Evolutionary conservation across 1,140 invertebrate species (phyloP).

Genomic region (Zaprionus africanus): DNA sequence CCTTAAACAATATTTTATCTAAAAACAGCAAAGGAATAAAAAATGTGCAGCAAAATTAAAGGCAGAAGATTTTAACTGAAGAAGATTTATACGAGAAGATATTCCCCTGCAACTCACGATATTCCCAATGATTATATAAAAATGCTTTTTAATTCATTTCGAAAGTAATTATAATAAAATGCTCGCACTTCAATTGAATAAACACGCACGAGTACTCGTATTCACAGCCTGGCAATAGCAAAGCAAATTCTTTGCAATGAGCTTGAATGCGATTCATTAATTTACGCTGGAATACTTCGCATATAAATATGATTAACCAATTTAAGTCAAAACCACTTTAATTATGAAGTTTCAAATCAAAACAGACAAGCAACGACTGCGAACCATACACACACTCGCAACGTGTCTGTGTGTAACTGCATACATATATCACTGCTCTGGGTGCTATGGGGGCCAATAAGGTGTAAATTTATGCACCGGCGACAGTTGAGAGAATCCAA

Average conservation of each 20-base stretch:
- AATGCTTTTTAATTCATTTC: not conserved
- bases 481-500: constrained; percentile 43
- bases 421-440: constrained; percentile 57
- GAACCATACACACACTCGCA: constrained; percentile 17
- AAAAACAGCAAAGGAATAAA: not conserved
- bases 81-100: too few species aligned
- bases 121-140: not conserved
- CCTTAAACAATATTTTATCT: constrained; percentile 1
- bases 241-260: constrained; percentile 53
- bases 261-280: constrained; percentile 50
- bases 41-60: not conserved
- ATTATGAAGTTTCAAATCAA: constrained; percentile 67
- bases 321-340: constrained; percentile 82
- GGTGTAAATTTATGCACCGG: constrained; percentile 79
- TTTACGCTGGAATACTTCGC: constrained; percentile 39
- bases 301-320: constrained; percentile 79
- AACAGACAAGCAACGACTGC: constrained; percentile 57
- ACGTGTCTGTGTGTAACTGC: constrained; percentile 11
- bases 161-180: constrained; percentile 31
- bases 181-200: constrained; percentile 50
- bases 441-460: constrained; percentile 81
- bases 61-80: not conserved
- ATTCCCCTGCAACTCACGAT: too few species aligned
- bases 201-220: too few species aligned
- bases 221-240: constrained; percentile 39